These are phyloP conservation scores for Echinarachnius parma DNA, from an alignment of 53 echinoderm and acorn worm species.

Conservation along the genomic window DNA sequence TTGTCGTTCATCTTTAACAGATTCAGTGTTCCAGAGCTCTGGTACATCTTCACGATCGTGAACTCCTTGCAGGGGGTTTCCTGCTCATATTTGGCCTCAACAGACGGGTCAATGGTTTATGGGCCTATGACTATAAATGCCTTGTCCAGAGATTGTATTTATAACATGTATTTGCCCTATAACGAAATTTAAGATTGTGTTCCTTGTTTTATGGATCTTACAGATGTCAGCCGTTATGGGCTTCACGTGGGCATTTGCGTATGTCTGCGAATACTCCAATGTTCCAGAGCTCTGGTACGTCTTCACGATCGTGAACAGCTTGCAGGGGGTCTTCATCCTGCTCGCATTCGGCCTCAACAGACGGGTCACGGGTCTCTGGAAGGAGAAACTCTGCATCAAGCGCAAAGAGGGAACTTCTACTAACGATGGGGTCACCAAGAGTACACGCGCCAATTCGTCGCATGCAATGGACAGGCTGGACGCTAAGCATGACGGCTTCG, in stretches of 20 bases:
- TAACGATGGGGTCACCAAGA: conserved; percentile 14
- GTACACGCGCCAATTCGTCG: too few relatives aligned
- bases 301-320: conserved; percentile 52
- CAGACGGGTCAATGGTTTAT: conserved; percentile 45
- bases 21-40: conserved; percentile 40
- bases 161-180: too few relatives aligned
- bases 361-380: conserved; percentile 55
- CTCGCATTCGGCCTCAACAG: conserved; percentile 53
- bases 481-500: too few relatives aligned
- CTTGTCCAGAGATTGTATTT: too few relatives aligned
- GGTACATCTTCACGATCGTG: conserved; percentile 57
- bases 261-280: conserved; percentile 45
- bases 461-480: too few relatives aligned
- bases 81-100: conserved; percentile 51
- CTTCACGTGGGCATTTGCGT: conserved; percentile 62
- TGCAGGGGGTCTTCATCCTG: conserved; percentile 56
- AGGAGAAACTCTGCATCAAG: conserved; percentile 17
- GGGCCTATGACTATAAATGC: too few relatives aligned
- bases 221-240: conserved; percentile 66
- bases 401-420: conserved; percentile 7
- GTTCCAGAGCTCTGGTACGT: conserved; percentile 61
- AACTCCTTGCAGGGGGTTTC: conserved; percentile 63
- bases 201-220: too few relatives aligned
- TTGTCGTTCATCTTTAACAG: conserved; percentile 53
- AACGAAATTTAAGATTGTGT: too few relatives aligned